These are phyloP conservation scores for Neofelis nebulosa DNA, from an alignment of 2,113 vertebrate genomes.

Conservation along the genomic window DNA sequence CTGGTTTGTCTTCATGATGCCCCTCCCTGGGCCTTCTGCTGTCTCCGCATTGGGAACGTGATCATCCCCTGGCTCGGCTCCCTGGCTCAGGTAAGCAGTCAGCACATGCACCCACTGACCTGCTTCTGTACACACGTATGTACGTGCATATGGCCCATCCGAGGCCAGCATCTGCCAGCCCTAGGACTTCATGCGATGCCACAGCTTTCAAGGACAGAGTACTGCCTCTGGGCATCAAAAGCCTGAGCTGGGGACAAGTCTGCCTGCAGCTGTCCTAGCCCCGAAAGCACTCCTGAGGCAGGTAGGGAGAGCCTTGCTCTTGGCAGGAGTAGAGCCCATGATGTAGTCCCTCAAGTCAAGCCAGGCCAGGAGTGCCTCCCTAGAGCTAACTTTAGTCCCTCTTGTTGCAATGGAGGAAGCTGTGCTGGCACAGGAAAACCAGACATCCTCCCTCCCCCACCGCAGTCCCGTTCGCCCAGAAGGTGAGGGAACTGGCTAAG, in stretches of 20 bases:
- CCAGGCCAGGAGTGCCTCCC: background rate
- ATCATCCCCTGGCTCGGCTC: background rate
- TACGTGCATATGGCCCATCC: background rate
- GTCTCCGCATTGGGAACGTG: background rate
- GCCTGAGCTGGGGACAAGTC: background rate
- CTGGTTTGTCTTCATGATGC: background rate
- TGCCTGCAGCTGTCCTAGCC: background rate
- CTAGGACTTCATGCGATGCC: background rate
- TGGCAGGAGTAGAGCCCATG: background rate
- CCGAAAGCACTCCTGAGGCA: background rate
- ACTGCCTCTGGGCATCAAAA: background rate
- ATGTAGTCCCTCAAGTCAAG: background rate
- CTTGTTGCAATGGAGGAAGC: constrained; percentile 11
- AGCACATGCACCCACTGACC: background rate
- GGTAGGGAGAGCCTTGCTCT: background rate
- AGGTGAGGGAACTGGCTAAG: background rate
- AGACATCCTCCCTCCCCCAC: background rate
- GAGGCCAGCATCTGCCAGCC: background rate
- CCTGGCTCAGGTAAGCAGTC: background rate
- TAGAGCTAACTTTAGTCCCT: background rate
- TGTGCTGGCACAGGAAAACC: background rate
- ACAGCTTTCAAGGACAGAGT: background rate
- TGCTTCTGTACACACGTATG: background rate
- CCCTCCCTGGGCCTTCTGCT: background rate
- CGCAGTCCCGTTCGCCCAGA: background rate